These are phyloP conservation scores for Tetragonula carbonaria DNA, from an alignment of 2,888 invertebrate species.

Conservation along the genomic window DNA sequence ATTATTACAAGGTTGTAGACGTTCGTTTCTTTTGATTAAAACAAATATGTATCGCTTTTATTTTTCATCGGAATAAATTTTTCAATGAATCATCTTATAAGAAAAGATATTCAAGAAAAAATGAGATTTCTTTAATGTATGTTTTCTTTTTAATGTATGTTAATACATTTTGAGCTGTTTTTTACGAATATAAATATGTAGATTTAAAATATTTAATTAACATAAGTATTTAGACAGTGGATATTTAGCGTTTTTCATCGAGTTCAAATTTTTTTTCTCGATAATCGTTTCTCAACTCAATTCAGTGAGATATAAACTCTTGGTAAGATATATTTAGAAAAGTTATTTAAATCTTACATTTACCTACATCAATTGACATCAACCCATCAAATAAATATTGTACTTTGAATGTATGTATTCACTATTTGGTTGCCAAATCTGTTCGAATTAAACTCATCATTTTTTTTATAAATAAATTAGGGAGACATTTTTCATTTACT, in stretches of 20 bases:
- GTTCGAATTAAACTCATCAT: not conserved
- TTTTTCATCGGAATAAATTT: not conserved
- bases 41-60: not conserved
- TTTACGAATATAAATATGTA: too few species aligned
- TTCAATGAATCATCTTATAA: not conserved
- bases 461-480: not conserved
- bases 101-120: not conserved
- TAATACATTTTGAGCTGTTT: too few species aligned
- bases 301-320: not conserved
- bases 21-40: too few species aligned
- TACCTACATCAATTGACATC: not conserved
- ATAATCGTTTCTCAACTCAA: slow-evolving; percentile 12
- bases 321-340: slow-evolving; percentile 22
- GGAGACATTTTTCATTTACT: not conserved
- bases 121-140: too few species aligned
- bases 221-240: not conserved
- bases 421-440: too few species aligned
- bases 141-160: not conserved
- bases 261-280: slow-evolving; percentile 7
- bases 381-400: not conserved
- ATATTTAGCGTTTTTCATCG: slow-evolving; percentile 12
- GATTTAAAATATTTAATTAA: not conserved
- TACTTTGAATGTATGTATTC: not conserved
- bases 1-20: not conserved
- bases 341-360: slow-evolving; percentile 22